Conservation (phyloP, 37 sponge, comb jelly and placozoan genomes). For the Aplysina aerophoba region DNA sequence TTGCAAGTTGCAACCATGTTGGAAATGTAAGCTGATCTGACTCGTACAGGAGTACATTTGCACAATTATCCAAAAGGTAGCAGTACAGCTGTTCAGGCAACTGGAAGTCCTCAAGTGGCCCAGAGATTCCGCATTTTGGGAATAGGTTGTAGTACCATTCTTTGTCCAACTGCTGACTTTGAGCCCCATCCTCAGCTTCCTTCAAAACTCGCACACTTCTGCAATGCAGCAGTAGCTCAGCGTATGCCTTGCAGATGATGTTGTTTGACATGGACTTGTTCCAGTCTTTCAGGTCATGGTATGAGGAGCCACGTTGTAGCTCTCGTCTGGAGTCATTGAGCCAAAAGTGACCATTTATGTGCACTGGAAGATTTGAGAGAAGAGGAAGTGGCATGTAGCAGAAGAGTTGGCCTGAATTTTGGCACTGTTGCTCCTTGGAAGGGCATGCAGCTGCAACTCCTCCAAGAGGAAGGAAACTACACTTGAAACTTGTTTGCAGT, state of each 20-base stretch:
- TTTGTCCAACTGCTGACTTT: not conserved
- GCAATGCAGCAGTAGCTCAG: conserved; percentile 46
- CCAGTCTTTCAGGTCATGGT: conserved; percentile 41
- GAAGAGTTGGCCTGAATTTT: conserved; percentile 16
- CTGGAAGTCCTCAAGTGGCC: not conserved
- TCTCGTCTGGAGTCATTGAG: conserved; percentile 70
- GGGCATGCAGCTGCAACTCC: conserved; percentile 52
- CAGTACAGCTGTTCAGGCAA: not conserved
- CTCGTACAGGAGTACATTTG: not conserved
- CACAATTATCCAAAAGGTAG: conserved; percentile 2
- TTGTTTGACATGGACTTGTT: conserved; percentile 28
- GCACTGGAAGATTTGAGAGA: conserved; percentile 61
- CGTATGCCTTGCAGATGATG: conserved; percentile 40
- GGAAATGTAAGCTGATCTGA: not conserved
- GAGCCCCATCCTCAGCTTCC: not conserved
- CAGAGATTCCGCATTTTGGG: not conserved
- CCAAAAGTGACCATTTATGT: conserved; percentile 75
- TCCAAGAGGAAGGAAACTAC: conserved; percentile 52
- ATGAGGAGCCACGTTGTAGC: conserved; percentile 11
- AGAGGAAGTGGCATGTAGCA: conserved; percentile 72
- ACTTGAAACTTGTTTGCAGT: not conserved
- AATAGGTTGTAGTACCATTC: conserved; percentile 59
- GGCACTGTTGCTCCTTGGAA: not conserved
- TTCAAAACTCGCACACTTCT: not conserved
- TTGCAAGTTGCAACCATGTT: not conserved